Conservation (phyloP, 2,113 vertebrate genomes). For the Strix uralensis region DNA sequence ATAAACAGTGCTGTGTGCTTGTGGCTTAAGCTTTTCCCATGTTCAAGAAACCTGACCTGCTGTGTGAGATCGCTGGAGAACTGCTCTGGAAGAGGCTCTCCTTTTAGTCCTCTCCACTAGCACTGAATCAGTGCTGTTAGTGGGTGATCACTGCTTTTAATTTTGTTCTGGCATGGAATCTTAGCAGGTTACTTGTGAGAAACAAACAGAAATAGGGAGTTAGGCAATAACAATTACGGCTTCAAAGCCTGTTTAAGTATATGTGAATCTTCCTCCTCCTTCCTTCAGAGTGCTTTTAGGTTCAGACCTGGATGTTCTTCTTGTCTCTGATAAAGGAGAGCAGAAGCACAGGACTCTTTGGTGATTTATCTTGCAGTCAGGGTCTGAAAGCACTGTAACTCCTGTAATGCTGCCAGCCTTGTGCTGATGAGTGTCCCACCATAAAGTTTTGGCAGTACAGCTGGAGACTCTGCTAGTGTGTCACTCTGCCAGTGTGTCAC, state of each 20-base stretch:
- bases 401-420: neutral
- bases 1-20: neutral
- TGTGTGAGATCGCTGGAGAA: neutral
- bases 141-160: neutral
- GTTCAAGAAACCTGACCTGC: neutral
- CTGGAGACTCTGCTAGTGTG: neutral
- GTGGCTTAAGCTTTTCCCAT: neutral
- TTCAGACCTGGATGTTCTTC: neutral
- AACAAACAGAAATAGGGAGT: neutral
- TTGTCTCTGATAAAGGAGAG: neutral
- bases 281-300: neutral
- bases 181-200: neutral
- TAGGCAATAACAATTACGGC: neutral
- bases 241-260: neutral
- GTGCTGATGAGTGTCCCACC: neutral
- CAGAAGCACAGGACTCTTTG: neutral
- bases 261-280: neutral
- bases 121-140: neutral
- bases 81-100: neutral
- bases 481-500: accelerated
- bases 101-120: neutral
- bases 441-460: neutral
- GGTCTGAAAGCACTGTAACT: neutral
- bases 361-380: neutral
- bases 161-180: neutral